Conservation (phyloP, 2,113 vertebrate genomes). For the Leucoraja erinaceus region DNA sequence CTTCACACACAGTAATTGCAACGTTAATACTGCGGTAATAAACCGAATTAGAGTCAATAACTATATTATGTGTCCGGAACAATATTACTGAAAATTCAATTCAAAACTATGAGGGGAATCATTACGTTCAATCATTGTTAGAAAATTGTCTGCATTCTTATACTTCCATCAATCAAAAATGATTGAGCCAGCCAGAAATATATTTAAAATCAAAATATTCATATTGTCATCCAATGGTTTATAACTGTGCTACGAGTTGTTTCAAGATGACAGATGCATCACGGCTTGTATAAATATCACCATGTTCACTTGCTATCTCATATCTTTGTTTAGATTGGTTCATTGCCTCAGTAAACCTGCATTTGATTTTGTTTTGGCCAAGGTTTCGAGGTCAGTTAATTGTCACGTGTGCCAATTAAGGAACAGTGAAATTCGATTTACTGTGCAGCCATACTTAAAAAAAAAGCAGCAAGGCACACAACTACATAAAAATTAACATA, state of each 20-base stretch:
- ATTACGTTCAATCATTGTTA: constrained; percentile 25
- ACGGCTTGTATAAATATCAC: not conserved
- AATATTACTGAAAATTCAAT: constrained; percentile 21
- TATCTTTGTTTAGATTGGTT: not conserved
- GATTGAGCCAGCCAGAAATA: constrained; percentile 12
- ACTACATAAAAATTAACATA: too few relatives aligned
- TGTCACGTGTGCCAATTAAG: too few relatives aligned
- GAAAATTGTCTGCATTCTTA: not conserved
- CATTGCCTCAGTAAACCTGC: too few relatives aligned
- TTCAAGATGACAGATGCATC: not conserved
- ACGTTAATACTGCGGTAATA: not conserved
- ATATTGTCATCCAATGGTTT: constrained; percentile 13
- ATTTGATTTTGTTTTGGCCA: too few relatives aligned
- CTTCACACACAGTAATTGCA: not conserved
- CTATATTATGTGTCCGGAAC: not conserved
- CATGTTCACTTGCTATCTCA: not conserved
- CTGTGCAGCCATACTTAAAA: too few relatives aligned
- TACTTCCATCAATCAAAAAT: constrained; percentile 28
- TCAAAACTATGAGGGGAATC: not conserved
- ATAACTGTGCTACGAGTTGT: not conserved
- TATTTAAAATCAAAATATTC: constrained; percentile 21
- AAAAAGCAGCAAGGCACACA: too few relatives aligned
- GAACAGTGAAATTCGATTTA: too few relatives aligned
- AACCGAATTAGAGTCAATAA: not conserved
- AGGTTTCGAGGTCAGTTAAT: too few relatives aligned